Evolutionary conservation across 2,888 invertebrate species (phyloP).

Genomic region (Carterocephalus palaemon): DNA sequence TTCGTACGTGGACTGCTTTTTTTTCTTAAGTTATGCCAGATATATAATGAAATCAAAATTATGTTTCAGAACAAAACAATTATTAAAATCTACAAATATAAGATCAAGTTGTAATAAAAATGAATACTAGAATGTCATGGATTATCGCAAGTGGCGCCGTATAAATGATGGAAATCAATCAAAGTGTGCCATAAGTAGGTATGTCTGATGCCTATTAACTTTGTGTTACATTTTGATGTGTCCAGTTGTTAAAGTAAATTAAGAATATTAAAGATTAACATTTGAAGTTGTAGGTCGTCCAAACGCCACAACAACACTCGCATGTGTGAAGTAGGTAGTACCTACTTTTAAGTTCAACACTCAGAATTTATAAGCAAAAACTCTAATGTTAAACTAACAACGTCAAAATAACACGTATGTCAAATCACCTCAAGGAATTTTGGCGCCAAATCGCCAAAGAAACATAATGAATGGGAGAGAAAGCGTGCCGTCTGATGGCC

Average conservation of each 20-base stretch:
- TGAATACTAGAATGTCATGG: constrained; percentile 16
- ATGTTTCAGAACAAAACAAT: too few species aligned
- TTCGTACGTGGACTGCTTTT: too few species aligned
- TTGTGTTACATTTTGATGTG: constrained; percentile 31
- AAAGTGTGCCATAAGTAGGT: constrained; percentile 31
- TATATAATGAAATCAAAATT: too few species aligned
- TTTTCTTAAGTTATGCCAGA: too few species aligned
- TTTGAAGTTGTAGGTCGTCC: too few species aligned
- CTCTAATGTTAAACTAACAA: too few species aligned
- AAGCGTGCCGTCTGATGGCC: constrained; percentile 54
- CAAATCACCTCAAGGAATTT: constrained; percentile 60
- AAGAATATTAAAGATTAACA: constrained; percentile 2
- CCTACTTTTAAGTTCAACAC: too few species aligned
- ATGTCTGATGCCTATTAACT: constrained; percentile 29
- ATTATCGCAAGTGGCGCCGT: constrained; percentile 27
- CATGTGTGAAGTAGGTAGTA: too few species aligned
- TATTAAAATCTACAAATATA: too few species aligned
- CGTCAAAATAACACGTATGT: constrained; percentile 33
- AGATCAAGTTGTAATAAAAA: neutral
- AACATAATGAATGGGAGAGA: constrained; percentile 46
- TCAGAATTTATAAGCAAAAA: too few species aligned
- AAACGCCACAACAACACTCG: too few species aligned
- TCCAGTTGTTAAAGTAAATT: constrained; percentile 28
- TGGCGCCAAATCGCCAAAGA: constrained; percentile 71
- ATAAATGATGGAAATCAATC: constrained; percentile 14